These are phyloP conservation scores for Pteropus alecto DNA, from an alignment of 2,113 vertebrate species.

Conservation along the genomic window DNA sequence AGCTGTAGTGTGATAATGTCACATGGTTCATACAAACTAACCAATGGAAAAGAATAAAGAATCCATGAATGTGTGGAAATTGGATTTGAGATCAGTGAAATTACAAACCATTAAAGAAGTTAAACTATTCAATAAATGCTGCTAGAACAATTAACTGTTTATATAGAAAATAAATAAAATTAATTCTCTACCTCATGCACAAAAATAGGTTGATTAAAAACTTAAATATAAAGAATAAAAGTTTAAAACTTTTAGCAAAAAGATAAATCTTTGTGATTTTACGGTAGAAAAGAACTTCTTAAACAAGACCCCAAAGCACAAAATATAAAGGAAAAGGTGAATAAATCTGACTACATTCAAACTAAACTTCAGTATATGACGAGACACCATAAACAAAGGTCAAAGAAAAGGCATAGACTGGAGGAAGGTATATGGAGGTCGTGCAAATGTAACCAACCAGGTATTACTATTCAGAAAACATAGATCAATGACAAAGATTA, in stretches of 20 bases:
- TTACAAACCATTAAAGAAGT: neutral
- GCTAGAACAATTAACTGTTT: neutral
- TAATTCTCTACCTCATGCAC: neutral
- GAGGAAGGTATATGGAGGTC: neutral
- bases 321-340: neutral
- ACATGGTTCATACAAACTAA: neutral
- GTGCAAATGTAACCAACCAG: neutral
- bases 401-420: neutral
- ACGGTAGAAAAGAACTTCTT: neutral
- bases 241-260: conserved; percentile 4
- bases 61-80: neutral
- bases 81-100: neutral
- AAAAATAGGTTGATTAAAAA: neutral
- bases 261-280: neutral
- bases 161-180: neutral
- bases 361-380: neutral
- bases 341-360: neutral
- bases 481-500: neutral
- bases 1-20: neutral
- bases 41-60: neutral
- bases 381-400: neutral
- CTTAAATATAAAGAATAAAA: neutral
- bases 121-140: neutral
- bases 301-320: neutral
- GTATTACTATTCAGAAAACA: neutral